phyloP scores from a whole-genome alignment of 2,797 vertebrate genomes.

The Alcedo atthis region DNA sequence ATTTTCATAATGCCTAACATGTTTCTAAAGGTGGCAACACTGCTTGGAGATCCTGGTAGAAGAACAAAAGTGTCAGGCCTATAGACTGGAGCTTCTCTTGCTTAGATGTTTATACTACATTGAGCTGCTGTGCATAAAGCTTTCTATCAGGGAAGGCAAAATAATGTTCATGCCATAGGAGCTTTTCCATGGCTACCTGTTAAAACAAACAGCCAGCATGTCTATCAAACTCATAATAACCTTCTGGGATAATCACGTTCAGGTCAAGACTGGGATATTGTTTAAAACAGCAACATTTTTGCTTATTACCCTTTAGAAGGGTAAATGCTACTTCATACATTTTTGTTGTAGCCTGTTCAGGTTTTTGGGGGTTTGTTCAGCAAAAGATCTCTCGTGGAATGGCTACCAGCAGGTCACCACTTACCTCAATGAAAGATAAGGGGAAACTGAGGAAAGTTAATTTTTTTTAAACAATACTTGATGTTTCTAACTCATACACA shows the following conservation, averaged over 20 bases:
- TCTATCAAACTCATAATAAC: not conserved
- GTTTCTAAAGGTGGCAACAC: not conserved
- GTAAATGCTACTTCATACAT: not conserved
- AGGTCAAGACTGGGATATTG: fast-evolving
- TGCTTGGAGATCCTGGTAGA: not conserved
- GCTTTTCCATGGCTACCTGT: not conserved
- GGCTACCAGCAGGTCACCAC: not conserved
- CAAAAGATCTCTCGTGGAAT: not conserved
- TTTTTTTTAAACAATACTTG: not conserved
- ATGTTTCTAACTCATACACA: not conserved
- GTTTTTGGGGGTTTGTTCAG: not conserved
- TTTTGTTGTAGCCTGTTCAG: not conserved
- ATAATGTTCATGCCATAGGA: not conserved
- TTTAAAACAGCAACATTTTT: not conserved
- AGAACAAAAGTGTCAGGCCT: not conserved
- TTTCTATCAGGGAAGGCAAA: not conserved
- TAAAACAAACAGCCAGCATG: not conserved
- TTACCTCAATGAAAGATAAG: not conserved
- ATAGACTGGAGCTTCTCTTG: not conserved
- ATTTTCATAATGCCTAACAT: not conserved
- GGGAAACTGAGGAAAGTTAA: not conserved
- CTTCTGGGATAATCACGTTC: not conserved
- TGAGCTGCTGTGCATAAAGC: not conserved
- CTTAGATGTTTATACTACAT: not conserved
- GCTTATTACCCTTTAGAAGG: not conserved